Evolutionary conservation across 2,888 invertebrate species (phyloP), one percentile per base, ranked within the genome.

Genomic region (Clostera curtula): DNA sequence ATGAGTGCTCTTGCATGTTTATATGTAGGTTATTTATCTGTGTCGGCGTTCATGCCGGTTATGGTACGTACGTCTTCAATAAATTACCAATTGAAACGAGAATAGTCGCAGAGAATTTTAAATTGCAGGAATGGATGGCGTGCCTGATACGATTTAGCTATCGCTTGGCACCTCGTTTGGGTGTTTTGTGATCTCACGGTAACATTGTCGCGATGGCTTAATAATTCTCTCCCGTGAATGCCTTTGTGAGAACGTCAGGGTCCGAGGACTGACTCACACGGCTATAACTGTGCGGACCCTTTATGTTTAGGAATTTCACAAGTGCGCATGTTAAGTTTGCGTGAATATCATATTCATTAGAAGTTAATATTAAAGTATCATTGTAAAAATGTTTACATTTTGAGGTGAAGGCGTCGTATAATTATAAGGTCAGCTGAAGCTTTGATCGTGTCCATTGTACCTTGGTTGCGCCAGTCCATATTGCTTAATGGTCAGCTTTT

Each of bases 21-120:
- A 56, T 52, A 79, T 72, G 77, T 77, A 70, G 82, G 76, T 70
- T 75, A 71, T 51, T 63, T 79, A 72, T 80, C 74, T 76, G 67
- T 71, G 80, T 59, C 80, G 70, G 66, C 66, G 48, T 61, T 54
- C 64, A 71, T 70, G 68, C 63, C 62, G 57, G 59, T 55, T 56
- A 43, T 47, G 50, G 44, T 59, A 60, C 57, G 56, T 61, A 53
- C 60, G 54, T 49, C 62, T 59, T 64, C 57, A 63, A 63, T 65
- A 56, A 67, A 60, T 46, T 51, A 49, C 58, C 68, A 71, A 73
- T 73, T 69, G 68, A 56, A 58, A 55, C 55, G 34, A 53, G 46
- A 51, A 56, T 46, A 40, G 51, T 56, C 50, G 39, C 48, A 34
- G 49, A 49, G 47, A 61, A 55, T 56, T 54, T 52, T 43, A 47